These are phyloP conservation scores for Otus sunia DNA, from an alignment of 2,113 vertebrate species.

Conservation along the genomic window DNA sequence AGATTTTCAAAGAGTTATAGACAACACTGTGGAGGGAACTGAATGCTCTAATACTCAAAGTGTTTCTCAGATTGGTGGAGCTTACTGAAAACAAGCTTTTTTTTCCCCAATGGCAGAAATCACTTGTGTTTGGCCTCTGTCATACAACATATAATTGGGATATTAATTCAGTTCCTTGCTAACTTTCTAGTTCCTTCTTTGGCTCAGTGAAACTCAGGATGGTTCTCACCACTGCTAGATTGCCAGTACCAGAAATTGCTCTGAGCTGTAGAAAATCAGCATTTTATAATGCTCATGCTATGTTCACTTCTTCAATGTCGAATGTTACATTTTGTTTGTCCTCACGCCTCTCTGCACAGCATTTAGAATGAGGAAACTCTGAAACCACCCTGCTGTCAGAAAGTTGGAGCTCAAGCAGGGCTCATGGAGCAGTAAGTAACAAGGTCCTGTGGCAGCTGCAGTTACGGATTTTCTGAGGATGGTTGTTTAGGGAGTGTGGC, in stretches of 20 bases:
- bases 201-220: neutral
- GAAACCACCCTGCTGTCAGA: neutral
- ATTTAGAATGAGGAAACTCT: neutral
- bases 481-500: rapidly evolving
- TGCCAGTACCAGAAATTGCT: neutral
- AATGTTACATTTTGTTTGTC: neutral
- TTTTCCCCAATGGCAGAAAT: neutral
- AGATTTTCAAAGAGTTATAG: neutral
- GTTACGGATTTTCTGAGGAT: neutral
- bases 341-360: neutral
- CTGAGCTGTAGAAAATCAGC: neutral
- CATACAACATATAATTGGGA: neutral
- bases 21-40: neutral
- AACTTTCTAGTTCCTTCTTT: neutral
- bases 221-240: neutral
- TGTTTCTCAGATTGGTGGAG: neutral
- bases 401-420: neutral
- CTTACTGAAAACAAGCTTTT: neutral
- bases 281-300: neutral
- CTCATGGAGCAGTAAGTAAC: neutral
- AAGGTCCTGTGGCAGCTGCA: neutral
- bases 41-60: neutral
- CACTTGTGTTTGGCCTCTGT: neutral
- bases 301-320: neutral
- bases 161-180: neutral